Base-by-base conservation (phyloP, 2,797 vertebrate species). In the Agapornis canus region DNA sequence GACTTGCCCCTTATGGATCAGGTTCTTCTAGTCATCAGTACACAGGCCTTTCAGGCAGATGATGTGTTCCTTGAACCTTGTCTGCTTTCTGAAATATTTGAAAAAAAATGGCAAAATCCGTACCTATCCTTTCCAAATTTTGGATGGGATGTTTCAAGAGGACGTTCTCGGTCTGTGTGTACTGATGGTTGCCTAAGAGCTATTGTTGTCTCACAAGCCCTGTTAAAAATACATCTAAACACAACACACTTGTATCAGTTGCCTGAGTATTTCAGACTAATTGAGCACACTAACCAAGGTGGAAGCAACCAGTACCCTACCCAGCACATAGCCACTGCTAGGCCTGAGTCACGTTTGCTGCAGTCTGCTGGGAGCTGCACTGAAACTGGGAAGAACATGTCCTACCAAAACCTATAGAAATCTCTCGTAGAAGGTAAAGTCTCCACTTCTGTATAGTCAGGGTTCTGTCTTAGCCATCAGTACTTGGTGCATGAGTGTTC, bases 381-480 rank as follows among this genome's bases (percentile, higher is more conserved):
- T 59, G 43, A 8, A 29, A 26, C 37, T 63, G 77, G 29, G 18
- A 17, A 40, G 48, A 17, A 11, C 22, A 11, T 22, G 19, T 73
- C 13, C 59, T 37, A 37, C 26, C 60, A 89, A 81, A 48, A 27
- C 43, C 31, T 19, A 2, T 4, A 20, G 19, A 37, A 23, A 6
- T 54, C 31, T 37, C 31, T 54, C 1, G 0, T 5, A 31, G 31
- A 39, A 16, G 6, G 13, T 47, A 13, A 7, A 26, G 29, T 31
- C 35, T 75, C 40, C 39, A 16, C 8, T 15, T 31, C 16, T 23
- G n/a, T 21, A 8, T 13, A 18, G 22, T 37, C 64, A 60, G 47
- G 11, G 31, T 15, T 66, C 54, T 63, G 35, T 43, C 70, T 73
- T 52, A 47, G 56, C 61, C 56, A 2, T 4, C 3, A 49, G 71